Evolutionary conservation across 2,113 vertebrate species (phyloP).

Genomic region (Eleginops maclovinus): DNA sequence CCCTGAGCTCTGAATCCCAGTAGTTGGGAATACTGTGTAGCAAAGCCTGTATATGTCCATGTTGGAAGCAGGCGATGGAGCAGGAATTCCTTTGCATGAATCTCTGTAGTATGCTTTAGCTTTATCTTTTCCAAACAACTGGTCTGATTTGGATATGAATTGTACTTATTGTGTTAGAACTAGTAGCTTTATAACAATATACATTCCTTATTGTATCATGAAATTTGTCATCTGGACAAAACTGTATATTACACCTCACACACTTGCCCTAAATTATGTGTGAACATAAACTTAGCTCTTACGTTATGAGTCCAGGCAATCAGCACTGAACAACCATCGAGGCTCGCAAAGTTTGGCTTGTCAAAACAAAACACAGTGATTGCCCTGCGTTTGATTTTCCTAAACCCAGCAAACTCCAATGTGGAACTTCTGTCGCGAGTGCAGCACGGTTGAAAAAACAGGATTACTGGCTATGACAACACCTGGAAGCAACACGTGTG

Average conservation of each 20-base stretch:
- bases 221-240: background rate
- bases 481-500: constrained; percentile 70
- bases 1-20: constrained; percentile 3
- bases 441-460: constrained; percentile 70
- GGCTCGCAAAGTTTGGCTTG: constrained; percentile 42
- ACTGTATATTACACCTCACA: constrained; percentile 9
- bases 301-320: constrained; percentile 23
- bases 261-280: constrained; percentile 23
- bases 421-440: constrained; percentile 62
- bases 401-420: constrained; percentile 62
- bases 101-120: background rate
- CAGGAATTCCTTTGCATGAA: constrained; percentile 7
- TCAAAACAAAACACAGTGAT: constrained; percentile 66
- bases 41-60: constrained; percentile 5
- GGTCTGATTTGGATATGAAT: background rate
- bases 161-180: background rate
- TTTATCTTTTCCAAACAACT: constrained; percentile 5
- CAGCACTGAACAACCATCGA: constrained; percentile 34
- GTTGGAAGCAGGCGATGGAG: background rate
- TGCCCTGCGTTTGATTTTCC: constrained; percentile 68
- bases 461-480: constrained; percentile 77
- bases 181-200: too few species aligned
- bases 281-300: constrained; percentile 30
- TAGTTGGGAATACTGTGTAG: background rate
- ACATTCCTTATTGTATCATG: background rate